Evolutionary conservation across 2,113 vertebrate genomes (phyloP), one percentile per base, ranked within the genome.

Genomic region (Saccopteryx leptura): DNA sequence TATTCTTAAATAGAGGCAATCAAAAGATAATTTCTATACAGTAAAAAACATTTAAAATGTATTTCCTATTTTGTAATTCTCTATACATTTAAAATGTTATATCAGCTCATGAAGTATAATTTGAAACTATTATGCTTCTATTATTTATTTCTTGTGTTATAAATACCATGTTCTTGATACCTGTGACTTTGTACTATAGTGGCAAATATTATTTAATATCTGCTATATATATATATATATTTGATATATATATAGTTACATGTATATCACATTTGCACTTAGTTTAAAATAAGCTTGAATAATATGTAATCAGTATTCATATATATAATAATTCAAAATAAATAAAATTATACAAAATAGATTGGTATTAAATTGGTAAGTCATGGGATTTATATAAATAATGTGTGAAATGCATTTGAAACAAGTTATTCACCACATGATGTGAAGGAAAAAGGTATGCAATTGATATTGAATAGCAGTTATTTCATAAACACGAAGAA

Each of bases 401-500:
- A 74, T 78, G 26, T 46, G 4, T 71, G 23, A 76, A 61, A 81
- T 84, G 33, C 33, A 0, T 5, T 71, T 18, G 24, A 31, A 52
- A 65, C 10, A 28, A 12, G 1, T 26, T 72, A 33, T 39, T 93
- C n/a, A 58, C 2, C 18, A 13, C 26, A 24, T 74, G 39, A 90
- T 50, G 50, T 31, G n/a, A 72, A 39, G 58, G n/a, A 61, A 69
- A 88, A 17, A 66, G 15, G 0, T 31, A 46, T 61, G 7, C 82
- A 60, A 33, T 61, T 83, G 26, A 83, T 61, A 74, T 10, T 54
- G 23, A 48, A 1, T 82, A 23, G 15, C 28, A 24, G 1, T 66
- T 39, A 8, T 56, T 54, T 79, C 52, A 95, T 78, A 63, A 88
- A 80, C 52, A 74, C 52, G 23, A 94, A 90, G 69, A 90, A 94